Base-by-base conservation (phyloP, 2,113 vertebrate genomes). In the Ciconia boyciana region DNA sequence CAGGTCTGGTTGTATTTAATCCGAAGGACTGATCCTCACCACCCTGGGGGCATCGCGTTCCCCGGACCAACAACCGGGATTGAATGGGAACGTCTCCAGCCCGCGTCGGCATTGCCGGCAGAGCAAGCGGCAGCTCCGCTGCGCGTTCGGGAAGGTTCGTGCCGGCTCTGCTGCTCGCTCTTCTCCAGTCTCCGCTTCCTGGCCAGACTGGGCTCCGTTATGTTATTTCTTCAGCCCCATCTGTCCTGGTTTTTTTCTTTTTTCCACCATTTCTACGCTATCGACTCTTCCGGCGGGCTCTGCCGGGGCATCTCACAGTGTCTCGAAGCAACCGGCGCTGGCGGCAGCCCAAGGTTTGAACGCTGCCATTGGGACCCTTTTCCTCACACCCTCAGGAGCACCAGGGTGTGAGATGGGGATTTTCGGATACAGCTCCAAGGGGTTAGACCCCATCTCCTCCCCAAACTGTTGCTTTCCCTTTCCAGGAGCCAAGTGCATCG, bases 201-300 rank as follows among this genome's bases (percentile, higher is more conserved):
- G 90, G 4, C 71, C 89, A 95, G 94, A 5, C 89, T 16, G 79
- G 46, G 71, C 71, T 94, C 74, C 0, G 1, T 41, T 69, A 16
- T 32, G 62, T 81, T 94, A 5, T 86, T 94, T 26, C 90, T 87
- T 43, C 69, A 84, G 61, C 69, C 86, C 95, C 97, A 93, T 95
- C 96, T 95, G 96, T 91, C 89, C 55, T 28, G 13, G 0, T 62
- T 41, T 31, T 65, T 24, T 21, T 4, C 2, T 8, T 65, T 31
- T 48, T 34, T 6, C 34, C 2, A 0, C 3, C 0, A 2, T 81
- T 84, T 85, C 48, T 44, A 8, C 0, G 0, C 4, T 54, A 1
- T 39, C 0, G 0, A 11, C 65, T 65, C 55, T 43, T 78, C 17
- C 1, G 2, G 34, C 4, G 10, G 36, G 75, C 51, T 91, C 77